Conservation (phyloP, 2,888 invertebrate species). For the Cistogaster globosa region DNA sequence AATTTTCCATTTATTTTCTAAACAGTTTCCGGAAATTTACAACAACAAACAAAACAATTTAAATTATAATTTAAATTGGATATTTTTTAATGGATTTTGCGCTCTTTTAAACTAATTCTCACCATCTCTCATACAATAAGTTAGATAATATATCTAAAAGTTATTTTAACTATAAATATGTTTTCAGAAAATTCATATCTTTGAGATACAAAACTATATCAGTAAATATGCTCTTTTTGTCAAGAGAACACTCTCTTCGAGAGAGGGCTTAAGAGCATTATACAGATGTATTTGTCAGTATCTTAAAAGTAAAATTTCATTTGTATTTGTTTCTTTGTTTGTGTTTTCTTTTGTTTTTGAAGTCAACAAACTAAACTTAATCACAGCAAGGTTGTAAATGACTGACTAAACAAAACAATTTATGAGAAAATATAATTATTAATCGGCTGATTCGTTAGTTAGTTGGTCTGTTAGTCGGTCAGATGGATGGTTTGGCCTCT, state of each 20-base stretch:
- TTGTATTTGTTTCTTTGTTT: conserved; percentile 12
- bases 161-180: too few species aligned
- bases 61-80: neutral
- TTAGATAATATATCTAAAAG: neutral
- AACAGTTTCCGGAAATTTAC: conserved; percentile 39
- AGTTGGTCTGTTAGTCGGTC: conserved; percentile 11
- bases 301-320: neutral
- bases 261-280: conserved; percentile 7
- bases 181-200: conserved; percentile 1
- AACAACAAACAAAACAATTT: conserved; percentile 31
- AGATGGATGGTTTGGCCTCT: neutral
- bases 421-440: conserved; percentile 39
- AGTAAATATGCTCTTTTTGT: too few species aligned
- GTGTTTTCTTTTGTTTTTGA: conserved; percentile 8
- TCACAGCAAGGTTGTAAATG: conserved; percentile 18
- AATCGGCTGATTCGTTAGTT: conserved; percentile 19
- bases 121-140: neutral
- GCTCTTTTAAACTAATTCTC: neutral
- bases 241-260: too few species aligned
- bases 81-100: neutral
- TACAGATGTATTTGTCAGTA: neutral
- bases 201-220: conserved; percentile 7
- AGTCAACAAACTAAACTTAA: conserved; percentile 65
- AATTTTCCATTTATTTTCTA: conserved; percentile 56
- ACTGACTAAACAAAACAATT: conserved; percentile 46